These are phyloP conservation scores for Xanthorhoe designata DNA, from an alignment of 2,888 invertebrate genomes.

Conservation along the genomic window DNA sequence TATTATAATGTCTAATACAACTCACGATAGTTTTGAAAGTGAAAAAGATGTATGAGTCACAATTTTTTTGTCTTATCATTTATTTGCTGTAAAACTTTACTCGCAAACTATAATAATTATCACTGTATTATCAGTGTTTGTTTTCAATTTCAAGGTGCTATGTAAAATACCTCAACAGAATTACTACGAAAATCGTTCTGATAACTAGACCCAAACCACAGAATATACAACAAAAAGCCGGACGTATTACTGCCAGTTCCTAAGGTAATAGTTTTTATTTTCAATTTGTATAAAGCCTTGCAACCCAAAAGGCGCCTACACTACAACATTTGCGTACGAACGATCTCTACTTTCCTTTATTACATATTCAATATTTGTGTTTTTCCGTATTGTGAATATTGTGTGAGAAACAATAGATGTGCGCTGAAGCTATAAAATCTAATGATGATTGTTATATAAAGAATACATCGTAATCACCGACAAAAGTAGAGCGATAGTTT, in stretches of 20 bases:
- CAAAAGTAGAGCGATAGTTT: too few relatives aligned
- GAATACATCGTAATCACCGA: too few relatives aligned
- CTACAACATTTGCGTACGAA: constrained; percentile 35
- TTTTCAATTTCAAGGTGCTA: neutral
- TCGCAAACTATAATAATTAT: too few relatives aligned
- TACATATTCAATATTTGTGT: neutral
- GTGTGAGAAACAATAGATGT: too few relatives aligned
- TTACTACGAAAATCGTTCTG: neutral
- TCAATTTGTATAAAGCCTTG: constrained; percentile 26
- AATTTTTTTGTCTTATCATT: too few relatives aligned
- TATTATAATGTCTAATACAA: too few relatives aligned
- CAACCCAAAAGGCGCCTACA: neutral
- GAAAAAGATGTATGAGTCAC: too few relatives aligned
- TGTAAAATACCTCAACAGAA: neutral
- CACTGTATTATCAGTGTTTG: too few relatives aligned
- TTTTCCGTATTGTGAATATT: neutral
- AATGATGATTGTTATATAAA: too few relatives aligned
- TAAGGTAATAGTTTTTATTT: neutral
- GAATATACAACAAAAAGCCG: neutral
- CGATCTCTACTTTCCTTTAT: neutral
- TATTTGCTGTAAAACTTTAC: too few relatives aligned
- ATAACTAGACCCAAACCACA: constrained; percentile 2
- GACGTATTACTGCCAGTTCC: neutral
- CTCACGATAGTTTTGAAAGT: too few relatives aligned
- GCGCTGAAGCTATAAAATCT: neutral